Conservation (phyloP, 2,888 invertebrate genomes). For the Lapara coniferarum region DNA sequence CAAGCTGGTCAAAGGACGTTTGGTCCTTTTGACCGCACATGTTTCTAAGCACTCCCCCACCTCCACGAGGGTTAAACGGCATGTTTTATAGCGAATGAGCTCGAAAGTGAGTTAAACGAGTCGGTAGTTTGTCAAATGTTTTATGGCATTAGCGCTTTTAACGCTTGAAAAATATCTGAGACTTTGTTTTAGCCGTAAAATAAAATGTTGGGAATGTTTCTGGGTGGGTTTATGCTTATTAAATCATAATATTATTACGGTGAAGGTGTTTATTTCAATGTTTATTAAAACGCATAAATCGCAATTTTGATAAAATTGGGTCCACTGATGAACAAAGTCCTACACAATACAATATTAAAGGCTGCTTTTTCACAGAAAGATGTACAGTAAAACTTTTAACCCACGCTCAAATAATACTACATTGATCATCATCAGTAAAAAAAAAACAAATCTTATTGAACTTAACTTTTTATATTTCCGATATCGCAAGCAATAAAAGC, state of each 20-base stretch:
- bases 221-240: not conserved
- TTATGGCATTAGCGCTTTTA: conserved; percentile 22
- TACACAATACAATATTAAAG: too few species aligned
- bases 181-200: not conserved
- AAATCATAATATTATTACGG: too few species aligned
- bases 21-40: not conserved
- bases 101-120: conserved; percentile 68
- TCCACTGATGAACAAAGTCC: too few species aligned
- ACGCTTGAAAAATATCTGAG: conserved; percentile 14
- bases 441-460: too few species aligned
- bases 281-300: too few species aligned
- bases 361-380: too few species aligned
- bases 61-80: conserved; percentile 53
- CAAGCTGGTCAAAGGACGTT: not conserved
- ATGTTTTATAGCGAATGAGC: conserved; percentile 67
- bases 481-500: not conserved
- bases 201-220: conserved; percentile 1
- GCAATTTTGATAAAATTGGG: too few species aligned
- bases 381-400: too few species aligned
- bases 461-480: not conserved
- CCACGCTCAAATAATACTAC: too few species aligned
- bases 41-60: not conserved
- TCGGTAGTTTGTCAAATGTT: conserved; percentile 26
- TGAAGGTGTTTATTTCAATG: too few species aligned
- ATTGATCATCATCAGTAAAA: too few species aligned